Base-by-base conservation (phyloP, 2,888 invertebrate genomes). In the Agriopis aurantiaria region DNA sequence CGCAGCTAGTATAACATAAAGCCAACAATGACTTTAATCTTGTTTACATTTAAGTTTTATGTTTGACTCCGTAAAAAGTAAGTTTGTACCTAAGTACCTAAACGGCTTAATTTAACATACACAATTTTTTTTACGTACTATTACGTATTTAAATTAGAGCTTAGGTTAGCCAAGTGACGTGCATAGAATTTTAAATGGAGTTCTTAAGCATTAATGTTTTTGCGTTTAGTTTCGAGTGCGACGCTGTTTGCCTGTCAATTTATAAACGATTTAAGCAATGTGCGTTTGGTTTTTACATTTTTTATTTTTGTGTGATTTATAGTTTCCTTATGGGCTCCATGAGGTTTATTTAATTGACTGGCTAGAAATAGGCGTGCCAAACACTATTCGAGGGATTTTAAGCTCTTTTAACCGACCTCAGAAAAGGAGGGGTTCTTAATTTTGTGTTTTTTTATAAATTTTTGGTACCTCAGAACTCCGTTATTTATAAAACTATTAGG, bases 191-290 rank as follows among this genome's bases (percentile, higher is more conserved):
- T 60, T 8, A 57, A 65, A 61, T 60, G 33, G 3, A n/a, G 17
- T 8, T 65, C 48, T 66, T 68, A 53, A 64, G 59, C 53, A 48
- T 69, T 48, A 55, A 62, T 49, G 59, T 68, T 69, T 61, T 69
- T 65, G 61, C 55, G 46, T 65, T 56, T 48, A 61, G 65, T 65
- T 65, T 65, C 9, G 51, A 65, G 64, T 51, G 43, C 58, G 12
- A 61, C 51, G 52, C 46, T 61, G 69, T 65, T 62, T 62, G 65
- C 43, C 46, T 69, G 7, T 33, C 45, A 64, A 69, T 69, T 61
- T 51, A 9, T 40, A 8, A 51, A 45, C 8, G 17, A 33, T 33
- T 33, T 33, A 33, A 5, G 33, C 33, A 33, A 33, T 33, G 33
- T 33, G 33, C 33, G 3, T 33, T 33, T 33, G 17, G 17, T 23